Percentiles rank a stretch among this genome's conserved stretches.
These are phyloP conservation scores for Chalcosyrphus nemorum DNA, from an alignment of 2,888 invertebrate genomes.

Conservation along the genomic window DNA sequence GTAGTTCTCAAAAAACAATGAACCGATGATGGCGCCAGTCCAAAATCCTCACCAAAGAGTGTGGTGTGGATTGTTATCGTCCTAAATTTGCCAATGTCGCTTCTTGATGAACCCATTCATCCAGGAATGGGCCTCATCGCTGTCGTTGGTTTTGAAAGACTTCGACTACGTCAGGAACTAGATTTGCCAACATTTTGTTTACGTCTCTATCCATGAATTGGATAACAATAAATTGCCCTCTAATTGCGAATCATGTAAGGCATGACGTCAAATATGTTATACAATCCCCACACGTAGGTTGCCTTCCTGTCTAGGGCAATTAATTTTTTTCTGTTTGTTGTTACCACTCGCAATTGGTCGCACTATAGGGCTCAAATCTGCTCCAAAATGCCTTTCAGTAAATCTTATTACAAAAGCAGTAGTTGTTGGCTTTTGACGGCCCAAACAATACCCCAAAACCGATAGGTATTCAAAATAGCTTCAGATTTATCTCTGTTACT, in stretches of 20 bases:
- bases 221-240: background rate
- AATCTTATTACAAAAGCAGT: slow-evolving; percentile 8
- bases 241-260: background rate
- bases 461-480: slow-evolving; percentile 28
- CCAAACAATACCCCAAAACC: slow-evolving; percentile 7
- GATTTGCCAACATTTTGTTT: too few species aligned
- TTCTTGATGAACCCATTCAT: too few species aligned
- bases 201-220: too few species aligned
- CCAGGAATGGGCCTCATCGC: too few species aligned
- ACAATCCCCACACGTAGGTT: background rate
- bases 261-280: background rate
- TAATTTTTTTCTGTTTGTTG: background rate
- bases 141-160: too few species aligned
- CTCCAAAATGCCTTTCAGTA: background rate
- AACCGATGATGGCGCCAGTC: too few species aligned
- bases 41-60: too few species aligned
- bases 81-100: too few species aligned
- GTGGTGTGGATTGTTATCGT: too few species aligned
- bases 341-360: slow-evolving; percentile 3
- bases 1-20: too few species aligned
- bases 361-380: slow-evolving; percentile 1
- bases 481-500: slow-evolving; percentile 34
- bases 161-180: too few species aligned
- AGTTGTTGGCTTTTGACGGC: background rate
- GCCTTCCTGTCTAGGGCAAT: background rate